Evolutionary conservation across 1,140 invertebrate genomes (phyloP).

Genomic region (Hetaerina americana): DNA sequence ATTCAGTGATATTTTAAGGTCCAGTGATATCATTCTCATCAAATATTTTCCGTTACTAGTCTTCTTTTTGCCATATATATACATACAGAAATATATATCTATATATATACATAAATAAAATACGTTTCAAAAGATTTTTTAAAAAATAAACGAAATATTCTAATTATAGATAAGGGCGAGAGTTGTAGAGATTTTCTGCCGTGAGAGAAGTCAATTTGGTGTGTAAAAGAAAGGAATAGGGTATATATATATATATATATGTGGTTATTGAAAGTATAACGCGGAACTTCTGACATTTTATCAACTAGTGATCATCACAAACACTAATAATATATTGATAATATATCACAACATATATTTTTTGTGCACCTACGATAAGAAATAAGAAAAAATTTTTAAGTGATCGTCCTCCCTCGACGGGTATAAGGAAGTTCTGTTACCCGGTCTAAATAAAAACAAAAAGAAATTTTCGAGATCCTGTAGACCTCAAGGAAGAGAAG

Average conservation of each 20-base stretch:
- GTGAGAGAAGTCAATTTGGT: not conserved
- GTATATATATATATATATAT: no score
- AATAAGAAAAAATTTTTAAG: not conserved
- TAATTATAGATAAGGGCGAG: not conserved
- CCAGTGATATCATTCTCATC: not conserved
- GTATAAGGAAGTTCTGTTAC: no score
- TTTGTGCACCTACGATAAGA: not conserved
- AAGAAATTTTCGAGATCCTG: not conserved
- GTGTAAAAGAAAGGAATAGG: not conserved
- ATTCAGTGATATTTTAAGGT: not conserved
- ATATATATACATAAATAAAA: not conserved
- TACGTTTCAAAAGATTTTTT: not conserved
- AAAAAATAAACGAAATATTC: conserved; percentile 1
- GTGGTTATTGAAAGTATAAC: not conserved
- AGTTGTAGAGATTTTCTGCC: not conserved
- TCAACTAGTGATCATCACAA: not conserved
- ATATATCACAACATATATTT: not conserved
- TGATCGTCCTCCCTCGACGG: not conserved
- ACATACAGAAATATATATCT: not conserved
- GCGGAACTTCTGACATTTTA: not conserved
- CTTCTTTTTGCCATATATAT: not conserved
- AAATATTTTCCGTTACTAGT: not conserved
- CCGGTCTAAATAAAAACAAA: no score
- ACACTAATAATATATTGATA: not conserved
- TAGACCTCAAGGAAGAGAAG: not conserved